These are phyloP conservation scores for Blennius ocellaris DNA, from an alignment of 2,113 vertebrate genomes.

Conservation along the genomic window DNA sequence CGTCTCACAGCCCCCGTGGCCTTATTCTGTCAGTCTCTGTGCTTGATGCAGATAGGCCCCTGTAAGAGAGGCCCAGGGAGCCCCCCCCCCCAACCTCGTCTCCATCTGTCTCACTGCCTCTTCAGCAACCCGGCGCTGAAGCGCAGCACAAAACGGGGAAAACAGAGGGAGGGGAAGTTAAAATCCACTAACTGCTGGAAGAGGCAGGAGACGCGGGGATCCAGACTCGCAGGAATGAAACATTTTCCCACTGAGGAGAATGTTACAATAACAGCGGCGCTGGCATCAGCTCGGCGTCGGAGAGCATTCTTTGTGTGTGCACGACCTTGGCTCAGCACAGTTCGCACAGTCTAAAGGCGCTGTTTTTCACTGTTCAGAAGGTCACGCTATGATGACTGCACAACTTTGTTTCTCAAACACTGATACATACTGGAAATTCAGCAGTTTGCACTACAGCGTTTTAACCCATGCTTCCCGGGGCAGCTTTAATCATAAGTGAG, in stretches of 20 bases:
- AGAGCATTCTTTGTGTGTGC: constrained; percentile 14
- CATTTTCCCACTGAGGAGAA: constrained; percentile 23
- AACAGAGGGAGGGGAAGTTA: constrained; percentile 48
- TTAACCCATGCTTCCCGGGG: background rate
- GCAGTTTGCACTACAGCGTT: background rate
- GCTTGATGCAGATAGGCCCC: constrained; percentile 81
- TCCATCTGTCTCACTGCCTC: constrained; percentile 71
- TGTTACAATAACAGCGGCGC: background rate
- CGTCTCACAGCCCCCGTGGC: constrained; percentile 76
- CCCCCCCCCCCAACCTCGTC: constrained; percentile 2
- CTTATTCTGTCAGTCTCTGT: constrained; percentile 89
- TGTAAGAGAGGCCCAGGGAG: constrained; percentile 41
- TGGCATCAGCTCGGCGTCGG: background rate
- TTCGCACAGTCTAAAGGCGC: background rate
- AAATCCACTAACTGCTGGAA: constrained; percentile 34
- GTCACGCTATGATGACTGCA: background rate
- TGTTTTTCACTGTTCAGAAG: background rate
- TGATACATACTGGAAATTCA: background rate
- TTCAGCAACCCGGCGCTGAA: constrained; percentile 35
- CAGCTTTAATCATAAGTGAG: background rate
- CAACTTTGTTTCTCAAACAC: background rate
- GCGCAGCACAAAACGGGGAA: constrained; percentile 23
- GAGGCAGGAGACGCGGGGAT: constrained; percentile 4
- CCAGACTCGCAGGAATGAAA: constrained; percentile 6
- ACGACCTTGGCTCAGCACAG: constrained; percentile 29